Evolutionary conservation across 2,888 invertebrate genomes (phyloP), one percentile per base, ranked within the genome.

Genomic region (Barypeithes pellucidus): DNA sequence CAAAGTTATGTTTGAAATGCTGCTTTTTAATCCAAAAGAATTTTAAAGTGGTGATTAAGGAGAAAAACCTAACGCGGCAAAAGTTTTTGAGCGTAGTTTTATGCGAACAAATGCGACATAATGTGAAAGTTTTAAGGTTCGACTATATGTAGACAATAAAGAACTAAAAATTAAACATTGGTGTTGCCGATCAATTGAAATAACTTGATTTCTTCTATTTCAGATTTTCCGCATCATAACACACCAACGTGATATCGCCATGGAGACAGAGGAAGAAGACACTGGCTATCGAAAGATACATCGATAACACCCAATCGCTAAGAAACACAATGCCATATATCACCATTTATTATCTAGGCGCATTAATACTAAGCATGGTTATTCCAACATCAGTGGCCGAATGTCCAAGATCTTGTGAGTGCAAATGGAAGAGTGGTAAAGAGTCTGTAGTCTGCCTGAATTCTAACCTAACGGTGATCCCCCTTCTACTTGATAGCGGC

Each of bases 381-480:
- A 88, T 88, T 80, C 86, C 88, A 82, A 82, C 83, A 77, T 78
- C 84, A 29, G 81, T 87, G 77, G 90, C 91, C 82, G 92, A 91
- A 80, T 94, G 94, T 84, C 93, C 93, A 65, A 89, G 89, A 76
- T 88, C 91, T 80, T 95, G 95, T 87, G 94, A 94, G 86, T 95
- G 95, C 89, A 94, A 94, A 87, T 95, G 95, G 95, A 93, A 93
- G 85, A 92, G 92, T 83, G 95, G 95, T 81, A 95, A 95, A 86
- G 94, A 95, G 87, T 93, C 94, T 61, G 95, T 94, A 70, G 88
- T 93, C 80, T 95, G 95, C 87, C 89, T 90, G 80, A 92, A 91
- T 84, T 93, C 93, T 74, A 93, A 93, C 83, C 89, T 95, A 80
- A 90, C 91, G 79, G 88, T 90, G 81, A 90, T 95, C 79, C 95